Base-by-base conservation (phyloP, 2,888 invertebrate genomes). In the Gymnoscelis rufifasciata region DNA sequence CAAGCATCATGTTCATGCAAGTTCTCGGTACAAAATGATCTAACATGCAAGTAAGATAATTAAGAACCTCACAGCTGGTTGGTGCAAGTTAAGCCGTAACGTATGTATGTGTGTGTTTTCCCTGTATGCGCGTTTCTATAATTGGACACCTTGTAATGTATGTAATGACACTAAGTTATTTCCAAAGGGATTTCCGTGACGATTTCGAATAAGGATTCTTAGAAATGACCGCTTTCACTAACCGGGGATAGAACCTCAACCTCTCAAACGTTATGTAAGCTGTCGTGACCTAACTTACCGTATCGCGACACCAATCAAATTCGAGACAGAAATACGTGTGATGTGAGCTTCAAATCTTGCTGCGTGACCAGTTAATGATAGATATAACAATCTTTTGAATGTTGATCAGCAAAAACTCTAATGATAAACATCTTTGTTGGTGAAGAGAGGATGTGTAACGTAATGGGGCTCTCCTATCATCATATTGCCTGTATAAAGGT, bases 211-310 rank as follows among this genome's bases (percentile, higher is more conserved):
- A 70, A 66, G 72, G 70, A 67, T 59, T 52, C 59, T 57, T 53
- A 64, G 61, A 60, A 63, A 39, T 44, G 63, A 56, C 57, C 62
- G 60, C 80, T 79, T 81, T 81, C 81, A 74, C 78, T 64, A 68
- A 60, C 48, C 49, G 47, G 54, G 46, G 48, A 54, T 43, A 42
- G 47, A 47, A 46, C 47, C n/a, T 52, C 19, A 47, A 46, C 47
- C n/a, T 52, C 19, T 38, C 26, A 53, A 50, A 60, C 54, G 62
- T 68, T 71, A 68, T 60, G 67, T 68, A 66, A 70, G 6, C 19
- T 3, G 26, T 66, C 68, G 70, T 74, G 69, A 69, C 66, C 64
- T 36, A 51, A 51, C 57, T 46, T 30, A 29, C 33, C 38, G 42
- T 54, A 51, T 54, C 51, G 46, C 28, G 27, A 31, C 29, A 19